These are phyloP conservation scores for Muntiacus reevesi DNA, from an alignment of 2,113 vertebrate species.

Conservation along the genomic window DNA sequence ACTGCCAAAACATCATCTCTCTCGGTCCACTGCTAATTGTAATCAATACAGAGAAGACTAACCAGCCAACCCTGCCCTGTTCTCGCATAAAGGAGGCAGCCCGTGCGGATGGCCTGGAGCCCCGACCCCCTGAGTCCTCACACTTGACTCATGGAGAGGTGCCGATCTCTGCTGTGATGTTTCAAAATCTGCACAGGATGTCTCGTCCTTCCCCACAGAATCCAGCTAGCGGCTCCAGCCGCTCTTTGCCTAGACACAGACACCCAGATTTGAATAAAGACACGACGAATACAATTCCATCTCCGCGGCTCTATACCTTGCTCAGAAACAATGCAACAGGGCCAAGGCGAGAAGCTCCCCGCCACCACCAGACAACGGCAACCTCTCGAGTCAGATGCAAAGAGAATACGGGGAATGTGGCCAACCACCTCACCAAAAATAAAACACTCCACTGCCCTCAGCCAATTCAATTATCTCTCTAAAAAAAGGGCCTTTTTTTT, in stretches of 20 bases:
- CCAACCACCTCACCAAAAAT: conserved; percentile 72
- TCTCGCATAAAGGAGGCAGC: neutral
- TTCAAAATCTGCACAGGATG: neutral
- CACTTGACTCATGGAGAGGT: neutral
- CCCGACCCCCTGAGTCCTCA: neutral
- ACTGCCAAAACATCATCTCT: neutral
- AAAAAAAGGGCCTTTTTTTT: conserved; percentile 74
- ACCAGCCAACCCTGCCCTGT: neutral
- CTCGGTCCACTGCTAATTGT: neutral
- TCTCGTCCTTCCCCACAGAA: neutral
- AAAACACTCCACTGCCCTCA: conserved; percentile 71
- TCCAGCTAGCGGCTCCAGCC: neutral
- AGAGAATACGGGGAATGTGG: conserved; percentile 38
- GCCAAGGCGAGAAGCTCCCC: neutral
- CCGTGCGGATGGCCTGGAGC: fast-evolving
- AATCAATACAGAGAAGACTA: neutral
- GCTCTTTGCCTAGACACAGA: neutral
- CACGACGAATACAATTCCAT: neutral
- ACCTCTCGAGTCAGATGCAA: conserved; percentile 27
- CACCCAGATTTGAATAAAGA: neutral
- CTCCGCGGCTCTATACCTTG: neutral
- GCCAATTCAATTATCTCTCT: conserved; percentile 78
- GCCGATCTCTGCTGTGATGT: neutral
- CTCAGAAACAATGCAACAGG: neutral
- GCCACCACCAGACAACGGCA: neutral